Conservation (phyloP, 2,888 invertebrate species). For the Meandrusa payeni region DNA sequence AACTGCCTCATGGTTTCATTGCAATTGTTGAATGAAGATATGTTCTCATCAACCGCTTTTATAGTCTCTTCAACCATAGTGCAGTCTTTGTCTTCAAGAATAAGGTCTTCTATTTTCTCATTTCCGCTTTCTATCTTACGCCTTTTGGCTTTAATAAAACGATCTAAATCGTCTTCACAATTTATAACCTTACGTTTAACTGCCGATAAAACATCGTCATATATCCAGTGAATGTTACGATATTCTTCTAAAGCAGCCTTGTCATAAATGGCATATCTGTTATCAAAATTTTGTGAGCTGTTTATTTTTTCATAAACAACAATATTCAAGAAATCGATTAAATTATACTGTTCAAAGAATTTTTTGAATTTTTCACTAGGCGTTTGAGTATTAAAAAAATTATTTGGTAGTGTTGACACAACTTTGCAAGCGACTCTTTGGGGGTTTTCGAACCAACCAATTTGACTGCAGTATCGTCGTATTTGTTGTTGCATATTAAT, state of each 20-base stretch:
- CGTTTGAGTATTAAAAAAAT: conserved; percentile 59
- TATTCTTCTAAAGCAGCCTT: conserved; percentile 75
- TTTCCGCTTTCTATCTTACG: conserved; percentile 58
- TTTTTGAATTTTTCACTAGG: conserved; percentile 54
- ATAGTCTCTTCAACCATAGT: conserved; percentile 60
- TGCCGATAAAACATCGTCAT: conserved; percentile 53
- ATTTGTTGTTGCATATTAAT: conserved; percentile 68
- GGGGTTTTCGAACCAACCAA: conserved; percentile 70
- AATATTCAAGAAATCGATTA: conserved; percentile 78
- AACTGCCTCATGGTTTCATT: conserved; percentile 63
- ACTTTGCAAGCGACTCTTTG: conserved; percentile 74
- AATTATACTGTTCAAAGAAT: conserved; percentile 66
- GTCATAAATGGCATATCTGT: conserved; percentile 80
- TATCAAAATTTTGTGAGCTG: conserved; percentile 63
- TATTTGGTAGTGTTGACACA: conserved; percentile 61
- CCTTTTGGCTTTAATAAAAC: conserved; percentile 57
- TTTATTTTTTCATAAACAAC: conserved; percentile 78
- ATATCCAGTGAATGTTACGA: conserved; percentile 81
- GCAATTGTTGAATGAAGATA: conserved; percentile 54
- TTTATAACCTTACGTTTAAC: conserved; percentile 62
- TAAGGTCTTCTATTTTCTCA: conserved; percentile 61
- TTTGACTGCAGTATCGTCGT: conserved; percentile 70
- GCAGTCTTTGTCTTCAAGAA: conserved; percentile 62
- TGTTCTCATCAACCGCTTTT: conserved; percentile 50
- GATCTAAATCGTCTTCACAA: conserved; percentile 60